A percentile compares a stretch with the other conserved stretches of the same genome.
Conservation (phyloP, 2,888 invertebrate species). For the Melipona beecheii region DNA sequence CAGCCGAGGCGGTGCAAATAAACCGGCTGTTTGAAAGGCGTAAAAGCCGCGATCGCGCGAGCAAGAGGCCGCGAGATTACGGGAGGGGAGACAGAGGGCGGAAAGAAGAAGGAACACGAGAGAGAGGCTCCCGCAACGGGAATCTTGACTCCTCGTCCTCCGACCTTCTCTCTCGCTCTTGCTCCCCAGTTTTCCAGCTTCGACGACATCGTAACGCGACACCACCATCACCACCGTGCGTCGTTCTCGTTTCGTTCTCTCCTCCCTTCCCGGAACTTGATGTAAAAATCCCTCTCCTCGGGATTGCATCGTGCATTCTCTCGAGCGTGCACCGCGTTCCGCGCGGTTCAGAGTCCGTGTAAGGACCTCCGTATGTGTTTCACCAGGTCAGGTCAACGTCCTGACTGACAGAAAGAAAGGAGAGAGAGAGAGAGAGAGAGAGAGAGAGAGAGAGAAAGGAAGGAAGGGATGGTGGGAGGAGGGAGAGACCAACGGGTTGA, state of each 20-base stretch:
- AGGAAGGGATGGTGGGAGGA: constrained; percentile 15
- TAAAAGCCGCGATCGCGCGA: constrained; percentile 34
- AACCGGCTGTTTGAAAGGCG: constrained; percentile 51
- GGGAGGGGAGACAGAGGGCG: not conserved
- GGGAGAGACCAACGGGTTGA: constrained; percentile 38
- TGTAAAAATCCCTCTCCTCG: constrained; percentile 76
- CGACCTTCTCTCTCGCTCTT: constrained; percentile 30
- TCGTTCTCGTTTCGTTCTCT: constrained; percentile 50
- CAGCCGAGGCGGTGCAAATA: constrained; percentile 55
- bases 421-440: constrained; percentile 49
- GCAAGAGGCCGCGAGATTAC: constrained; percentile 10
- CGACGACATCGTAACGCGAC: constrained; percentile 45
- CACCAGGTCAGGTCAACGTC: constrained; percentile 84
- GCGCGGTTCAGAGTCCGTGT: constrained; percentile 70
- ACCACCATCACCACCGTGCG: constrained; percentile 44
- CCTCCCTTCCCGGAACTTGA: constrained; percentile 65
- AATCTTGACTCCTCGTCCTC: constrained; percentile 54
- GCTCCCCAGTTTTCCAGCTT: constrained; percentile 8
- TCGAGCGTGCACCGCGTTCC: constrained; percentile 65
- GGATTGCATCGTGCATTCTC: constrained; percentile 77
- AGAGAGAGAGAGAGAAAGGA: constrained; percentile 46
- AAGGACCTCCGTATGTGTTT: constrained; percentile 82
- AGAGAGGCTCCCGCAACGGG: constrained; percentile 38
- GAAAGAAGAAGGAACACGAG: not conserved
- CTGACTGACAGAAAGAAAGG: constrained; percentile 71